Evolutionary conservation across 1,140 invertebrate genomes (phyloP), one percentile per base, ranked within the genome.

Genomic region (Aricia agestis): DNA sequence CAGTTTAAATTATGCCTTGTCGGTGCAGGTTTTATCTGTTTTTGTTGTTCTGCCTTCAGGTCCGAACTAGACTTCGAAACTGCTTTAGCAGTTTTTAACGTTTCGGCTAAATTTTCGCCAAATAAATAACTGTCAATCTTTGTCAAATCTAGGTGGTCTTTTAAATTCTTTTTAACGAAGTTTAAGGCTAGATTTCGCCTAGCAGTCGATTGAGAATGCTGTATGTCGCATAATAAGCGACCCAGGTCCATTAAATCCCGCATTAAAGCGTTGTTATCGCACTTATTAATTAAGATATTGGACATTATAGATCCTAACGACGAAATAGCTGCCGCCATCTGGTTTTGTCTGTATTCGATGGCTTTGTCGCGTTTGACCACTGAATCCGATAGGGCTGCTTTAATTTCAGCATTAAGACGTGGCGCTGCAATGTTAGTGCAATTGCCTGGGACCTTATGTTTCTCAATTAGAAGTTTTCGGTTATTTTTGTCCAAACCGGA

Each of bases 81-180:
- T 19, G 72, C 68, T 68, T 76, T 76, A 2, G 74, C 76, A 3
- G 74, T 18, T 63, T 73, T 78, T 17, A 78, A 31, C 1, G 66
- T 73, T n/a, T 76, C 76, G 3, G 71, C 66, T 36, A 76, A 45
- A 0, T 72, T 36, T 45, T 67, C 18, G 15, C 74, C 72, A 68
- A 78, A 78, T 2, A 76, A 45, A 15, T 41, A 72, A 42, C 66
- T 67, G 52, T 76, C 77, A n/a, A 74, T 68, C 45, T 76, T 72
- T 13, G 77, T 74, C 6, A 17, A 57, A 11, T 2, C 5, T 17
- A 78, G 19, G n/a, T 76, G 71, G 17, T 74, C 73, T 63, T 71
- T 73, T 18, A 78, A 17, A 10, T 76, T 72, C 66, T 73, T 76
- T 67, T 74, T 78, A 9, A 76, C 1, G 31, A 17, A 65, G 36